These are phyloP conservation scores for Chiroxiphia lanceolata DNA, from an alignment of 2,797 vertebrate species.

Conservation along the genomic window DNA sequence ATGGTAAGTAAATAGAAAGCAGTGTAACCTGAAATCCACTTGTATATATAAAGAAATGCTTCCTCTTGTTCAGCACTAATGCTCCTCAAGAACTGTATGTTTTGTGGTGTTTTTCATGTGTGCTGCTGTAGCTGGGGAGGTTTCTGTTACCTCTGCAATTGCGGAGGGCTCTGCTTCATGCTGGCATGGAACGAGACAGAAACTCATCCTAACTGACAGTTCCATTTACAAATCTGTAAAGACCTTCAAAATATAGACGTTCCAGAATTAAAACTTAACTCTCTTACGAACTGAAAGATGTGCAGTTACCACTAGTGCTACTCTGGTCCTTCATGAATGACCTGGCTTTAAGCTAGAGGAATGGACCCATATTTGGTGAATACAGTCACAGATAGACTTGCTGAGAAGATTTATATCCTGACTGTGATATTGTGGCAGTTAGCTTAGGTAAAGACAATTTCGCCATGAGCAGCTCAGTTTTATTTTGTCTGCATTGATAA, in stretches of 20 bases:
- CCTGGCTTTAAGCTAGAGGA: background rate
- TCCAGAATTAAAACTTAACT: background rate
- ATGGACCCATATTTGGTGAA: background rate
- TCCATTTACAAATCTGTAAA: background rate
- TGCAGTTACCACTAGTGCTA: background rate
- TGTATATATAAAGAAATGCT: background rate
- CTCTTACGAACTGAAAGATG: background rate
- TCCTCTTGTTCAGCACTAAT: background rate
- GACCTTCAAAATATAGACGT: background rate
- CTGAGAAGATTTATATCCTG: background rate
- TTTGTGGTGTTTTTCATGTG: rapidly evolving
- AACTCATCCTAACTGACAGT: background rate
- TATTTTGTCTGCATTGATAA: background rate
- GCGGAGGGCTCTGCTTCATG: background rate
- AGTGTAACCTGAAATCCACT: background rate
- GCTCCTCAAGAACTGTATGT: background rate
- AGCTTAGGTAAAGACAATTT: background rate
- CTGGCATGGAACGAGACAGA: background rate
- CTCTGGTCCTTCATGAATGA: background rate
- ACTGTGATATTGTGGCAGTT: too few relatives aligned
- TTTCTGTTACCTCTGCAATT: background rate
- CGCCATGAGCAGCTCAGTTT: background rate
- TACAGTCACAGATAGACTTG: background rate
- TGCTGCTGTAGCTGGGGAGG: background rate
- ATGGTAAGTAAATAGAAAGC: background rate